Evolutionary conservation across 2,797 vertebrate genomes (phyloP), one percentile per base, ranked within the genome.

Genomic region (Eulemur coronatus): DNA sequence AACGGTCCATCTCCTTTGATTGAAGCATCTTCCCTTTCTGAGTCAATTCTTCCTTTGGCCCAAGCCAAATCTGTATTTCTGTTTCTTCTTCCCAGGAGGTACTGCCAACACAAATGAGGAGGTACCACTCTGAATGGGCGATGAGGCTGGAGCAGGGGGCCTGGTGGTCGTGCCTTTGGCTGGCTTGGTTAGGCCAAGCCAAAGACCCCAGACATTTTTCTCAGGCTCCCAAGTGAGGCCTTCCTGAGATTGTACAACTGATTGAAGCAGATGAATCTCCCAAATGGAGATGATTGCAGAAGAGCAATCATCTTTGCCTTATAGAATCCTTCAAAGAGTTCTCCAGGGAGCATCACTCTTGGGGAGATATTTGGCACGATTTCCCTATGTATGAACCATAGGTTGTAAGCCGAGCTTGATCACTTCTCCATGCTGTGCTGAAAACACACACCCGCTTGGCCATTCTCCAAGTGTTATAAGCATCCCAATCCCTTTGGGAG

Each of bases 401-500:
- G 73, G 22, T n/a, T 93, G 57, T 82, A 85, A 96, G 88, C 50
- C 72, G 24, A 20, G 5, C 20, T 87, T 67, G 75, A 52, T 91
- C 82, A 38, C 69, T 92, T 91, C 76, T 96, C 41, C 17, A 1
- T 17, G 52, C 52, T 85, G 24, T 76, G 41, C 90, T 94, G 43
- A 75, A 75, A 92, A 89, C 48, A 91, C 46, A 75, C 13, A 11
- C 18, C 1, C 30, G 7, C 22, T 79, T 92, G 85, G 84, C 65
- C 20, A 2, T 72, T 70, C 20, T 91, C 89, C 73, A 88, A 94
- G 55, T 73, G 43, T 81, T 70, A 3, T 73, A 86, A 97, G 91
- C 59, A 94, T 93, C 35, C 4, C 17, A n/a, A 91, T 84, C 73
- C 85, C 80, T 91, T 46, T 35, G 41, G 61, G 84, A 96, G 17